Base-by-base conservation (phyloP, 1,140 invertebrate species). In the Drosophila pseudoananassae region DNA sequence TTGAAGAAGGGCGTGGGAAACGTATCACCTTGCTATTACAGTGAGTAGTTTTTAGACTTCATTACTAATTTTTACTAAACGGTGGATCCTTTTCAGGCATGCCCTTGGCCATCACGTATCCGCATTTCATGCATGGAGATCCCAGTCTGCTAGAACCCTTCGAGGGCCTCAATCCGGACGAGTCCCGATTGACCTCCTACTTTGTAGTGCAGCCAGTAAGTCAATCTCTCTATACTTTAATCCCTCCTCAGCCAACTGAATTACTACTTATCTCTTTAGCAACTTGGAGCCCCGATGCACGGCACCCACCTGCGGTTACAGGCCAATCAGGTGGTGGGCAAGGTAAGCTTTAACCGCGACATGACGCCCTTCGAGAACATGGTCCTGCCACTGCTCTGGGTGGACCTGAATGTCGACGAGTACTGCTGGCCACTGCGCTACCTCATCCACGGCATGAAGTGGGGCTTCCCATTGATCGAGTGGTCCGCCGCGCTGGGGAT, bases 41-140 rank as follows among this genome's bases (percentile, higher is more conserved):
- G 95, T 95, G 90, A 93, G 93, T 93, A 31, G 4, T 47, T 0
- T n/a, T 23, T 3, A 15, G 5, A 2, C 6, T 10, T 1, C 4
- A 10, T 10, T 9, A 12, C 4, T 17, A 45, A 2, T 10, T 7
- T 23, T 46, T 17, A 8, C 7, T 36, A 33, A 52, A 1, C 4
- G n/a, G 8, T 27, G 4, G 38, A 1, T 51, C 3, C 9, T 12
- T n/a, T 12, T 45, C 25, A 96, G 95, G 93, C 76, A 93, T 97
- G 17, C 95, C 95, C 1, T 92, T 94, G 8, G 94, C 94, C 0
- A 91, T 97, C 29, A 97, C 97, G 1, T 94, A 95, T 77, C 97
- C 96, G 0, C 97, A 98, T 92, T 98, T 97, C 74, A 93, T 95
- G 55, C 90, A 95, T 47, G 94, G 93, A 0, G 95, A 97, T 85